Base-by-base conservation (phyloP, 2,888 invertebrate species). In the Lacanobia wlatinum region DNA sequence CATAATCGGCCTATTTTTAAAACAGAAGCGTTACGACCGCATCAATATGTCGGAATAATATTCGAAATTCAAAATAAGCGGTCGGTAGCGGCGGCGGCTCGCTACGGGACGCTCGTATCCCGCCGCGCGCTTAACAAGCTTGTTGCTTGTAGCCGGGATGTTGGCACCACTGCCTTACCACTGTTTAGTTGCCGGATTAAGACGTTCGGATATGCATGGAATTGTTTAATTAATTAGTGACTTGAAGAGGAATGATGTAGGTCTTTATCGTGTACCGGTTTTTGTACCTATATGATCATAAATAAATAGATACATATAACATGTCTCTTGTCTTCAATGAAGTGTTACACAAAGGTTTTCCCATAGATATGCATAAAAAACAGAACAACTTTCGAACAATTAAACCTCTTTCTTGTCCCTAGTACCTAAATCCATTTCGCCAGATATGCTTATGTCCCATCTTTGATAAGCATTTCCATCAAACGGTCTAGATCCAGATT, bases 1-100 rank as follows among this genome's bases (percentile, higher is more conserved):
- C 43, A 50, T 69, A 68, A 75, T 73, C 56, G 65, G 63, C 70
- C 76, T 85, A 77, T 75, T 81, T 83, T 81, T 81, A 76, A 75
- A 81, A 78, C 78, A 84, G 82, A 82, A 82, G 83, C 83, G 76
- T 77, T 73, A 74, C 67, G 73, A 71, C 69, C 72, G 58, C 73
- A 82, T 84, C 83, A 78, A 78, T 76, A 76, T 69, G 74, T 77
- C 70, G 71, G 67, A 70, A 78, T 80, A 72, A 84, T 76, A 84
- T 81, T 89, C 83, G 73, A 86, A 84, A 79, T 85, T 84, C 73
- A 84, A 87, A 86, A 86, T 84, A 84, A 48, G 83, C 87, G 81
- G 82, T 85, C 88, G 87, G 92, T 91, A 92, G 92, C 91, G 84
- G 77, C 74, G 72, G 74, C 73, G 74, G 82, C 61, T 63, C 82